Percentiles rank a stretch among this genome's conserved stretches.
These are phyloP conservation scores for Elmis aenea DNA, from an alignment of 2,888 invertebrate genomes.

Conservation along the genomic window DNA sequence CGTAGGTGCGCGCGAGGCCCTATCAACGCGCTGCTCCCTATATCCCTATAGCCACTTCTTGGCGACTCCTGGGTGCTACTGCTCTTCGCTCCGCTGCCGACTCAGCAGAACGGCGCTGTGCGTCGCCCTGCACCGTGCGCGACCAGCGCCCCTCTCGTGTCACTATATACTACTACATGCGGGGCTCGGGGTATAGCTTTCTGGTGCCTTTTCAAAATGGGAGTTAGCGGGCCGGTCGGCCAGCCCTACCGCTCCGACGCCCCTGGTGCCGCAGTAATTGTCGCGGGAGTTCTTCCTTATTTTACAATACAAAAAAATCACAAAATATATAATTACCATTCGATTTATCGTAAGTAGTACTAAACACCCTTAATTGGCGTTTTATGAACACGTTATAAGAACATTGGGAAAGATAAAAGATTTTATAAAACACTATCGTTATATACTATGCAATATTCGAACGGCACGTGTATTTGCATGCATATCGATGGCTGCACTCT, in stretches of 20 bases:
- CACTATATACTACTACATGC: constrained; percentile 4
- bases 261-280: constrained; percentile 42
- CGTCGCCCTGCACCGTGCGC: constrained; percentile 32
- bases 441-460: no score
- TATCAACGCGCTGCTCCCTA: constrained; percentile 27
- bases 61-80: not conserved
- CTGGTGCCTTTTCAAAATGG: constrained; percentile 8
- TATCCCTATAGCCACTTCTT: not conserved
- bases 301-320: constrained; percentile 28
- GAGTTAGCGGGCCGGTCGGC: constrained; percentile 6
- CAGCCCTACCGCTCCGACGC: constrained; percentile 11
- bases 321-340: constrained; percentile 31
- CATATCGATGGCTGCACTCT: no score
- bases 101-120: constrained; percentile 11
- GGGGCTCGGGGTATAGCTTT: constrained; percentile 12
- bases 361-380: constrained; percentile 23
- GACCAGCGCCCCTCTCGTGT: constrained; percentile 16
- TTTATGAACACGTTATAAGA: constrained; percentile 29
- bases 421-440: constrained; percentile 23
- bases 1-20: constrained; percentile 35
- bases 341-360: constrained; percentile 28
- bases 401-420: constrained; percentile 36
- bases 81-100: constrained; percentile 3
- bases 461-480: no score
- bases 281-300: constrained; percentile 34